Conservation (phyloP, 2,113 vertebrate species). For the Hemiprocne comata region DNA sequence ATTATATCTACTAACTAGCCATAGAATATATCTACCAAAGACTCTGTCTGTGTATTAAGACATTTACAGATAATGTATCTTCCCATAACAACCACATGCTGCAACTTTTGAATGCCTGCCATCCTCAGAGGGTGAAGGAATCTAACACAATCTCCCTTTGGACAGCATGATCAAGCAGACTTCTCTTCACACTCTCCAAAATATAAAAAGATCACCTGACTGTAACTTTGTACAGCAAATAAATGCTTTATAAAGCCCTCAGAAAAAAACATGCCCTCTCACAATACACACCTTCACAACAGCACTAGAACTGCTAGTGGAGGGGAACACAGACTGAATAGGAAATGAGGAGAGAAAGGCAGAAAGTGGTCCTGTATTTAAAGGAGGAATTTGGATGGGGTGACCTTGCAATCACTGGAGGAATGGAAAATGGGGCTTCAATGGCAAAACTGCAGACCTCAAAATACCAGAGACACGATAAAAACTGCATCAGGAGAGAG, state of each 20-base stretch:
- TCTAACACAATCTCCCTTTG: background rate
- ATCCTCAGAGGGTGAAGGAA: background rate
- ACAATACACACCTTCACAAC: accelerated
- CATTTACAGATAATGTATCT: background rate
- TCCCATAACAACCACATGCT: background rate
- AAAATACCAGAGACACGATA: background rate
- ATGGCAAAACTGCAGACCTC: background rate
- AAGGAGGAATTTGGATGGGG: background rate
- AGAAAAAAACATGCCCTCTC: accelerated
- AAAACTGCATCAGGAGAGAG: background rate
- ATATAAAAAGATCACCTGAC: background rate
- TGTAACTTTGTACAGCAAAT: background rate
- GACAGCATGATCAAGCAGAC: background rate
- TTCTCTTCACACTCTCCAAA: background rate
- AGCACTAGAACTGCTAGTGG: background rate
- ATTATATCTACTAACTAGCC: background rate
- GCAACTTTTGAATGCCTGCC: background rate
- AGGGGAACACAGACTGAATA: background rate
- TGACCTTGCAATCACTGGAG: background rate
- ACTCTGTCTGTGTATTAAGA: background rate
- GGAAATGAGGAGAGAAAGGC: background rate
- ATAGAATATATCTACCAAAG: background rate
- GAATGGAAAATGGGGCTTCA: background rate
- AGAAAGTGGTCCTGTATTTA: background rate
- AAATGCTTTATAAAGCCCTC: background rate